These are phyloP conservation scores for Planiliza haematocheilus DNA, from an alignment of 2,113 vertebrate genomes.

Conservation along the genomic window DNA sequence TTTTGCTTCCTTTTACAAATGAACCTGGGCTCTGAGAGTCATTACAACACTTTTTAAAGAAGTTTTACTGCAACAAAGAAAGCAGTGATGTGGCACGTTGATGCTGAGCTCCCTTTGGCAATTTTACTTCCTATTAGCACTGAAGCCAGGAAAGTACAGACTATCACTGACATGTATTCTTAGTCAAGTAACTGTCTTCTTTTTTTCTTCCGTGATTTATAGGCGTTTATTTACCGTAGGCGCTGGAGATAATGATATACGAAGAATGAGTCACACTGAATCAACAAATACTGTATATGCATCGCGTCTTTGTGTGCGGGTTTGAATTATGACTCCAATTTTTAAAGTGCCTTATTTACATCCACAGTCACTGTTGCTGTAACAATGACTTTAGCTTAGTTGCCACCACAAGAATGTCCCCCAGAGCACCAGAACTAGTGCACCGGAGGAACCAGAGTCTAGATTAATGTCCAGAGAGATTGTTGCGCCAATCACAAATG, in stretches of 20 bases:
- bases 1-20: background rate
- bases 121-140: too few relatives aligned
- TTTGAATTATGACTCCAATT: constrained; percentile 1
- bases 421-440: too few relatives aligned
- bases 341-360: background rate
- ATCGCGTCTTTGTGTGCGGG: background rate
- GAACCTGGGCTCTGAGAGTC: background rate
- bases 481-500: too few relatives aligned
- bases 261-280: background rate
- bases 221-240: background rate
- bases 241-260: background rate
- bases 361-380: too few relatives aligned
- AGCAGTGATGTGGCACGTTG: background rate
- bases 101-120: too few relatives aligned
- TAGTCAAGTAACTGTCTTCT: background rate
- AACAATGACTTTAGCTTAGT: too few relatives aligned
- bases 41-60: background rate
- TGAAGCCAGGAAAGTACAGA: too few relatives aligned
- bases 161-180: background rate
- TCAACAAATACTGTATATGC: background rate
- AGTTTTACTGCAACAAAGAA: background rate
- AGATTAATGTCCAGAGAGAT: too few relatives aligned
- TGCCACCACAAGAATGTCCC: too few relatives aligned
- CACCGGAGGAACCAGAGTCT: too few relatives aligned
- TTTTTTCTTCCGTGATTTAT: background rate